Percentiles rank a stretch among this genome's conserved stretches.
phyloP scores from a whole-genome alignment of 2,797 vertebrate species.

The Falco rusticolus region DNA sequence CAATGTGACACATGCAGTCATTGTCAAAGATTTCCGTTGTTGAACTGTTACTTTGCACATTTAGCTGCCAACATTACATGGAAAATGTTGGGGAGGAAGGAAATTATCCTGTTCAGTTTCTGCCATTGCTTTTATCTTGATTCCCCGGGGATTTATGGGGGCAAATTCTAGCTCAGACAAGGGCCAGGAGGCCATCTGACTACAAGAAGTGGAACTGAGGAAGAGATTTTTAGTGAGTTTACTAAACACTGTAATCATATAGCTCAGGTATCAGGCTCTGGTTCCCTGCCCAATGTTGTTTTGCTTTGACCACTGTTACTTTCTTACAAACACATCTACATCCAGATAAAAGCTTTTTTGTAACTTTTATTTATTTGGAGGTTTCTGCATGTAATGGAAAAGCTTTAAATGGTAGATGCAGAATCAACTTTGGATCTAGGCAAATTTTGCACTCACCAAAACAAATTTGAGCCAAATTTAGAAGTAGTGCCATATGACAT shows the following conservation, averaged over 20 bases:
- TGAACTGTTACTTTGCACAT: background rate
- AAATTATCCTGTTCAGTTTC: background rate
- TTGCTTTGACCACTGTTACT: background rate
- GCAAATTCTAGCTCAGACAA: background rate
- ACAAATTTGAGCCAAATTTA: conserved; percentile 46
- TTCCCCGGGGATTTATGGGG: background rate
- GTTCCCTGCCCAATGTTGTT: background rate
- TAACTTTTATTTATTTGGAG: conserved; percentile 1
- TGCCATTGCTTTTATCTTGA: background rate
- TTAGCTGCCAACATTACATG: background rate
- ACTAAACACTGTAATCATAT: background rate
- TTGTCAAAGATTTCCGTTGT: conserved; percentile 26
- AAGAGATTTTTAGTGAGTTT: background rate
- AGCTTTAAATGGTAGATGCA: conserved; percentile 4
- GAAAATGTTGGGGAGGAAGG: background rate
- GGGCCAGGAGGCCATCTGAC: background rate
- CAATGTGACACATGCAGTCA: background rate
- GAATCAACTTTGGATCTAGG: background rate
- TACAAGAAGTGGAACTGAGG: background rate
- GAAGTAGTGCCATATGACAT: conserved; percentile 40
- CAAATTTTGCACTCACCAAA: conserved; percentile 40
- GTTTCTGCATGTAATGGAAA: conserved; percentile 4
- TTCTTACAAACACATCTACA: background rate
- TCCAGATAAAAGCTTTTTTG: conserved; percentile 18
- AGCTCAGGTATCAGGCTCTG: background rate